Percentiles rank a stretch among this genome's conserved stretches.
phyloP scores from a whole-genome alignment of 1,140 invertebrate genomes.

The Hylyphantes graminicola region DNA sequence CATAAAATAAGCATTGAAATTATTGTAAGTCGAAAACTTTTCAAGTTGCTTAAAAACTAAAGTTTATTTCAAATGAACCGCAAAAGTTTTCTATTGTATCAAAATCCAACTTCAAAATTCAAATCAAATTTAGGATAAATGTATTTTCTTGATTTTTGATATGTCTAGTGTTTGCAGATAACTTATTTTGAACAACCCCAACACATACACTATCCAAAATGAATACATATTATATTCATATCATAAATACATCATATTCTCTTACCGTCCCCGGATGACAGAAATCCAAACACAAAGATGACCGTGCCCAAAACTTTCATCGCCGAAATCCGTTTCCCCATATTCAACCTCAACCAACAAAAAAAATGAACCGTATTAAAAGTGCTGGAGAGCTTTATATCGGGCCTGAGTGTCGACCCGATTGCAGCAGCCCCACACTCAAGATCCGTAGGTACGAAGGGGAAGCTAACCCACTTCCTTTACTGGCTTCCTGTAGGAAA shows the following conservation, averaged over 20 bases:
- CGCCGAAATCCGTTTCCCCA: constrained; percentile 33
- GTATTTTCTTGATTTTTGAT: too few species aligned
- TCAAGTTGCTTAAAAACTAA: too few species aligned
- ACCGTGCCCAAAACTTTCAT: constrained; percentile 38
- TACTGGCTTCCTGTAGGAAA: constrained; percentile 50
- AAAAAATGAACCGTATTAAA: constrained; percentile 50
- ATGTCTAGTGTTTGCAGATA: background rate
- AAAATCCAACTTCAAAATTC: too few species aligned
- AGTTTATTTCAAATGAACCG: too few species aligned
- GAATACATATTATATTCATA: too few species aligned
- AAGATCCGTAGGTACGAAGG: constrained; percentile 55
- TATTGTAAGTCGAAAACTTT: too few species aligned
- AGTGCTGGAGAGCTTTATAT: constrained; percentile 57
- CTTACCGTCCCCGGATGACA: constrained; percentile 47
- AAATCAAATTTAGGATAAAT: too few species aligned
- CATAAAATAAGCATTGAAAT: too few species aligned
- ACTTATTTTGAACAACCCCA: background rate
- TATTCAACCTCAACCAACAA: background rate
- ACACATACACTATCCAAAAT: background rate
- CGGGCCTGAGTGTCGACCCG: constrained; percentile 47
- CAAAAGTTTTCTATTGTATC: too few species aligned
- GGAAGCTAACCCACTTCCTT: constrained; percentile 59
- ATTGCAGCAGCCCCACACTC: constrained; percentile 26
- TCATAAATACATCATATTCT: background rate
- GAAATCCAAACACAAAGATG: constrained; percentile 53